A percentile compares a stretch with the other conserved stretches of the same genome.
phyloP scores from a whole-genome alignment of 2,797 vertebrate genomes.

The Xerus rutilus region DNA sequence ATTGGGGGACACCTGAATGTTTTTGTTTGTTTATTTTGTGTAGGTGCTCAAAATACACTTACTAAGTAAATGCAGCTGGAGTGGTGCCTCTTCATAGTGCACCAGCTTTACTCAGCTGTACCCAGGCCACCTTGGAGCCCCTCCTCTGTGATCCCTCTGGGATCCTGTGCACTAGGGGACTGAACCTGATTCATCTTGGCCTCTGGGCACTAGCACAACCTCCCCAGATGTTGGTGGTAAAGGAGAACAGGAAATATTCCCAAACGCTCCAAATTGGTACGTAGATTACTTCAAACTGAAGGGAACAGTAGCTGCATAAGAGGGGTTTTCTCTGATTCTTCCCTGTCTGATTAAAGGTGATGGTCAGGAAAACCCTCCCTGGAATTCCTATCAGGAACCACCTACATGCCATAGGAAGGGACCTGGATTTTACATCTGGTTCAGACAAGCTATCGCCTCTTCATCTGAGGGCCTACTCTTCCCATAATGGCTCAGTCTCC shows the following conservation, averaged over 20 bases:
- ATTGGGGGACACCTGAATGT: background rate
- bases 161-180: no score
- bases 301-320: background rate
- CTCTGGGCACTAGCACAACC: background rate
- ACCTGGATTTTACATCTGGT: background rate
- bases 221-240: background rate
- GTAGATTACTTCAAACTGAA: background rate
- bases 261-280: background rate
- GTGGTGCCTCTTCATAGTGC: background rate
- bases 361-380: background rate
- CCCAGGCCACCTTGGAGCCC: background rate
- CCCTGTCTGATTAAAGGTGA: background rate
- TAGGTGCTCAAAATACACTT: background rate
- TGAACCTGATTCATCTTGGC: background rate
- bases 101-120: background rate
- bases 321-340: background rate
- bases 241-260: background rate
- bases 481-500: background rate
- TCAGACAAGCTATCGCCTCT: background rate
- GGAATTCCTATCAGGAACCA: background rate
- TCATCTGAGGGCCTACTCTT: background rate
- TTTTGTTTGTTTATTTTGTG: no score
- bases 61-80: background rate
- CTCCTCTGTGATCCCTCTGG: background rate
- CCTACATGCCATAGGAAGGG: background rate